These are phyloP conservation scores for Pleuronectes platessa DNA, from an alignment of 2,113 vertebrate species.

Conservation along the genomic window DNA sequence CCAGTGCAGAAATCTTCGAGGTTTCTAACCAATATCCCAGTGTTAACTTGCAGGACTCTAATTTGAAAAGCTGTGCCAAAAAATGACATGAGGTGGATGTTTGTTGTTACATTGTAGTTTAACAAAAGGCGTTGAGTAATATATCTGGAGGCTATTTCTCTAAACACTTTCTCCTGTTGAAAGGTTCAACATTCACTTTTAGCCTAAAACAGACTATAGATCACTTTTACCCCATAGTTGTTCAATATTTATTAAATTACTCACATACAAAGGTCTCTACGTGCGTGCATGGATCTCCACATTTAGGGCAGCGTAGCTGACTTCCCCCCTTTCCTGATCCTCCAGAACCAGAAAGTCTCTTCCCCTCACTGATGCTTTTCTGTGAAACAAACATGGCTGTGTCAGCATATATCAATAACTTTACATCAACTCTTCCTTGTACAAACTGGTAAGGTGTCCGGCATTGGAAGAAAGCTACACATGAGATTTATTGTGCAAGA, in stretches of 20 bases:
- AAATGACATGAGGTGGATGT: no score
- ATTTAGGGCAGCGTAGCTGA: conserved; percentile 96
- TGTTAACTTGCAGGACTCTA: no score
- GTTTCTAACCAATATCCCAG: no score
- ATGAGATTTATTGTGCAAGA: neutral
- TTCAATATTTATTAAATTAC: conserved; percentile 65
- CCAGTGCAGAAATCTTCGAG: neutral
- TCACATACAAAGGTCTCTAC: conserved; percentile 99
- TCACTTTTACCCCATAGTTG: neutral
- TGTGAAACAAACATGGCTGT: conserved; percentile 59
- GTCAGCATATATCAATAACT: conserved; percentile 14
- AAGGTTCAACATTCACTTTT: neutral
- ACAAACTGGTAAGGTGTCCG: neutral
- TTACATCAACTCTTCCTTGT: neutral
- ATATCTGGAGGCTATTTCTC: no score
- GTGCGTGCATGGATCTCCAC: conserved; percentile 95
- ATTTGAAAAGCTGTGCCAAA: no score
- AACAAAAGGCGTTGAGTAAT: no score
- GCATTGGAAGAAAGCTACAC: neutral
- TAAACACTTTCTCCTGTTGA: no score
- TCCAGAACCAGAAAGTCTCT: conserved; percentile 88
- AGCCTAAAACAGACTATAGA: no score
- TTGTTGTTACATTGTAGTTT: no score
- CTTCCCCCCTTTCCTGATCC: conserved; percentile 93
- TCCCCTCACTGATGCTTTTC: conserved; percentile 89